Percentiles rank a stretch among this genome's conserved stretches.
phyloP scores from a whole-genome alignment of 2,113 vertebrate genomes.

The Rhadina sibilatrix region DNA sequence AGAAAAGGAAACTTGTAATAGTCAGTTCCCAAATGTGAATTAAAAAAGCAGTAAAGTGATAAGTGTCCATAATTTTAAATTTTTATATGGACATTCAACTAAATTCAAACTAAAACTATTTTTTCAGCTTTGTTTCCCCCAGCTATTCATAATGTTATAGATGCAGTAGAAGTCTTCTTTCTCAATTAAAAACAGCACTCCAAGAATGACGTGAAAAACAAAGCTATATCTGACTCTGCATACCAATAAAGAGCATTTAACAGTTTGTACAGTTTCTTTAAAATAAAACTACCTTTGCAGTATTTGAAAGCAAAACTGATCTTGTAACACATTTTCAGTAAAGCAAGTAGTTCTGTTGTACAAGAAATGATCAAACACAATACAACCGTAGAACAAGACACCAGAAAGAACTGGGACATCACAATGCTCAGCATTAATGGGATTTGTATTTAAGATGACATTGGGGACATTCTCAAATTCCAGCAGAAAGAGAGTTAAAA shows the following conservation, averaged over 20 bases:
- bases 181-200: background rate
- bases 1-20: background rate
- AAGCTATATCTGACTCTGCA: background rate
- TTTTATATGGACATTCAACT: background rate
- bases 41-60: background rate
- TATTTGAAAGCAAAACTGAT: background rate
- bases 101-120: background rate
- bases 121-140: background rate
- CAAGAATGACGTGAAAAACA: background rate
- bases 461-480: background rate
- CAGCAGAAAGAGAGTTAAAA: background rate
- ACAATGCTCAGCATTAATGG: rapidly evolving
- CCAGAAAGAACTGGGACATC: background rate
- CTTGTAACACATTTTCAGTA: background rate
- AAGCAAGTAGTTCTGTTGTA: background rate
- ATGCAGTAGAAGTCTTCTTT: background rate
- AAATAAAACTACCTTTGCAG: background rate
- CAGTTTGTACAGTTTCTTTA: background rate
- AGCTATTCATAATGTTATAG: background rate
- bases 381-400: background rate
- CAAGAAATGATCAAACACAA: background rate
- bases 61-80: background rate
- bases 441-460: background rate
- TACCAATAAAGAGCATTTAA: background rate
- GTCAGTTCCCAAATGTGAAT: background rate